Evolutionary conservation across 2,888 invertebrate genomes (phyloP).

Genomic region (Plutella xylostella): DNA sequence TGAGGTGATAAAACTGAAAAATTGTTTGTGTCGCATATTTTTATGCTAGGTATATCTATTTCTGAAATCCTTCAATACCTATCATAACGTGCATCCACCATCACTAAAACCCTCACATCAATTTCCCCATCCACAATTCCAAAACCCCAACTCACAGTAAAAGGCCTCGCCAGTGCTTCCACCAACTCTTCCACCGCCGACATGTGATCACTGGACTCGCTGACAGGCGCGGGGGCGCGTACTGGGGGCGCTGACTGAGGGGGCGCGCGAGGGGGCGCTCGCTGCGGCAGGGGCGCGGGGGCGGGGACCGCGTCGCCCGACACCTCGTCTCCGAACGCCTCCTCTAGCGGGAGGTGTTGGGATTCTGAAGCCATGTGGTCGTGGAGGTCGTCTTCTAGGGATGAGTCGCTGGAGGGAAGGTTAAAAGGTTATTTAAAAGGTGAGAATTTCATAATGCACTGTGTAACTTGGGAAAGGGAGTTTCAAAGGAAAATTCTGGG

Average conservation of each 20-base stretch:
- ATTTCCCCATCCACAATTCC: too few species aligned
- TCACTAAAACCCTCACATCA: too few species aligned
- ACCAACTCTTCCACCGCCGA: slow-evolving; percentile 55
- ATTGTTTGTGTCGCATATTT: too few species aligned
- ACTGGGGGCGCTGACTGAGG: slow-evolving; percentile 26
- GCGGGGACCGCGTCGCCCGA: slow-evolving; percentile 51
- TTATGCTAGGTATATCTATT: too few species aligned
- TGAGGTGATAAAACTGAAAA: too few species aligned
- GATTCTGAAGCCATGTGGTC: slow-evolving; percentile 36
- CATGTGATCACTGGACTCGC: slow-evolving; percentile 41
- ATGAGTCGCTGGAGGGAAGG: slow-evolving; percentile 37
- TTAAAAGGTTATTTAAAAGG: too few species aligned
- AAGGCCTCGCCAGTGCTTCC: slow-evolving; percentile 56
- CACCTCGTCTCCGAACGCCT: slow-evolving; percentile 55
- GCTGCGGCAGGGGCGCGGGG: slow-evolving; percentile 41
- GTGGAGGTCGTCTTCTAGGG: slow-evolving; percentile 39
- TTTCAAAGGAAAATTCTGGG: too few species aligned
- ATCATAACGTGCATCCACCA: too few species aligned
- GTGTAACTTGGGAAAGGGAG: too few species aligned
- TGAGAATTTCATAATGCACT: too few species aligned
- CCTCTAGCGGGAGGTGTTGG: slow-evolving; percentile 47
- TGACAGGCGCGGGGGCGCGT: slow-evolving; percentile 57
- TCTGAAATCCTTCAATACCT: too few species aligned
- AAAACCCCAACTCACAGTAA: slow-evolving; percentile 52
- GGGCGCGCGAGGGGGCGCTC: slow-evolving; percentile 2